Evolutionary conservation across 2,888 invertebrate species (phyloP), one percentile per base, ranked within the genome.

Genomic region (Andrena trimmerana): DNA sequence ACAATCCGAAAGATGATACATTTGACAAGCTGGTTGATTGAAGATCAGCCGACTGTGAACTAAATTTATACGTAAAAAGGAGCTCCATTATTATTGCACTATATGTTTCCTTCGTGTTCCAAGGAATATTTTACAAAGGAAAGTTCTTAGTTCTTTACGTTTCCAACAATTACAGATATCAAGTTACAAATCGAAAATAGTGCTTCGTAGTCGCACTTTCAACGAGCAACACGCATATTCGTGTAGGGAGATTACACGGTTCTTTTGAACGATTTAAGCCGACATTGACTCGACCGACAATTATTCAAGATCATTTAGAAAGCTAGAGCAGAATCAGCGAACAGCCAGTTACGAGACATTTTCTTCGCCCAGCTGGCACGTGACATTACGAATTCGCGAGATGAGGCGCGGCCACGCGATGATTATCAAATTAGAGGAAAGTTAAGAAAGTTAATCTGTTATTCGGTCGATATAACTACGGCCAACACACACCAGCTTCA

Each of bases 391-490:
- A 81, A 84, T 80, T 67, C 84, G 72, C 50, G 48, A 82, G 67
- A 81, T 69, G 81, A 78, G 78, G 67, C 68, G 50, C 69, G 65
- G 77, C 52, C 48, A 66, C 79, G 79, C 69, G 84, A 73, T 82
- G 88, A 82, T 84, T 85, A 86, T 87, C 82, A 83, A 87, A 89
- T 87, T 90, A 85, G 73, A 87, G 84, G 89, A 89, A 89, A 89
- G 90, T 86, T 84, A 84, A 88, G 90, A 86, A 90, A 90, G 90
- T 85, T 84, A 67, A 85, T 86, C 78, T 68, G 73, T 70, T 81
- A 88, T 87, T 86, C 86, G 73, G 36, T 63, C 65, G 81, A 83
- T 80, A 78, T 77, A 78, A 66, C 68, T 50, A 36, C 24, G 74
- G 10, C 74, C 74, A 71, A 59, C 66, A 27, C 57, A 29, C 57